A percentile compares a stretch with the other conserved stretches of the same genome.
Conservation (phyloP, 2,113 vertebrate genomes). For the Pheucticus melanocephalus region DNA sequence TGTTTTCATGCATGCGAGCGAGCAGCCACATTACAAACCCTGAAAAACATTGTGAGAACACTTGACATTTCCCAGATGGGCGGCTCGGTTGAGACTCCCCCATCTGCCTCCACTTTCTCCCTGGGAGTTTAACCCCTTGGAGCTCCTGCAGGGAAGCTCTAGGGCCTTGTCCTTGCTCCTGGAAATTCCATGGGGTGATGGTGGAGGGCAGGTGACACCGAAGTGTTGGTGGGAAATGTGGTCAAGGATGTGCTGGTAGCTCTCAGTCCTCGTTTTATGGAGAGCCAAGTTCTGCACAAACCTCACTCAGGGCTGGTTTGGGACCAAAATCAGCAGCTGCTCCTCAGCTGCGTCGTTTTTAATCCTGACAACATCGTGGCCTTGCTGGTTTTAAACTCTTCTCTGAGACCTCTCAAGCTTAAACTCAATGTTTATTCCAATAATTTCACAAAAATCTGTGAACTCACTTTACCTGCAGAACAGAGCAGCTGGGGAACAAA, state of each 20-base stretch:
- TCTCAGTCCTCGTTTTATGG: background rate
- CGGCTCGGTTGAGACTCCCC: constrained; percentile 36
- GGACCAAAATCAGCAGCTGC: constrained; percentile 44
- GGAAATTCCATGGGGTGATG: background rate
- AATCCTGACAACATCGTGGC: background rate
- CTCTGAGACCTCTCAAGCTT: background rate
- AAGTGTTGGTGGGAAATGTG: background rate
- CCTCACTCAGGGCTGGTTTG: background rate
- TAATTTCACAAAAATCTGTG: background rate
- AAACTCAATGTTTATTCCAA: background rate
- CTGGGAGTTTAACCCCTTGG: constrained; percentile 57
- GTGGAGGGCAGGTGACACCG: constrained; percentile 2
- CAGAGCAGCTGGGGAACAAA: background rate
- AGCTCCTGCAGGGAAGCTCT: background rate
- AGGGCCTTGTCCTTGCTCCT: background rate
- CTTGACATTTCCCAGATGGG: constrained; percentile 71
- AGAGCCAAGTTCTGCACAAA: constrained; percentile 31
- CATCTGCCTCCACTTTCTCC: constrained; percentile 57
- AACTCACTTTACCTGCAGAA: background rate
- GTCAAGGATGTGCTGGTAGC: background rate
- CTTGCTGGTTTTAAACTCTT: constrained; percentile 6
- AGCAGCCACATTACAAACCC: constrained; percentile 71
- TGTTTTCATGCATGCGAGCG: constrained; percentile 68
- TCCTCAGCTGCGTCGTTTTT: background rate
- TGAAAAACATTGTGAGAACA: constrained; percentile 52